Evolutionary conservation across 2,888 invertebrate genomes (phyloP), one percentile per base, ranked within the genome.

Genomic region (Acronicta alni): DNA sequence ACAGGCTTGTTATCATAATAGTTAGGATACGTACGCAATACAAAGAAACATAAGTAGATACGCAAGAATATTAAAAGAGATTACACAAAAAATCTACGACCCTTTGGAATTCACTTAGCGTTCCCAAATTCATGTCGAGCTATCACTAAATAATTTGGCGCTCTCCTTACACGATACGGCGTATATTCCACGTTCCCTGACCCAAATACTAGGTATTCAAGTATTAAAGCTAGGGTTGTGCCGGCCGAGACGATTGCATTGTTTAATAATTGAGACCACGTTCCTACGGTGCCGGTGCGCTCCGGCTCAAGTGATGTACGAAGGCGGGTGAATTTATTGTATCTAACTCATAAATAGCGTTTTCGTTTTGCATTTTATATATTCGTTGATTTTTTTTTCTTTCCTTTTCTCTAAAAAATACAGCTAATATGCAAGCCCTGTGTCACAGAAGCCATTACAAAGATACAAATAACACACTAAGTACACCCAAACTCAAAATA

Each of bases 201-300:
- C 92, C 92, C 86, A 89, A 84, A 91, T 91, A 87, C 88, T 84
- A 84, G 84, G 87, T 89, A 84, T 87, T 92, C 89, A 92, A 92
- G 92, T 92, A 92, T 93, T 93, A 88, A 93, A 86, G 88, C 83
- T 85, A 86, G 88, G 88, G 89, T 83, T 86, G 88, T 82, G 70
- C 82, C 72, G 77, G 79, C 77, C 76, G 82, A 79, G 83, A 82
- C 90, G 91, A 92, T 91, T 92, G 91, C 91, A 89, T 90, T 89
- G 88, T 87, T 92, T 90, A 93, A 92, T 93, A 92, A 92, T 93
- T 90, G 90, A 92, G 83, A 82, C 84, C 86, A 77, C 86, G 86
- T 86, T 85, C 87, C 88, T 72, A 74, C 84, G 81, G 68, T 67
- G n/a, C 35, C n/a, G 35, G 84, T 85, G 59, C 46, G 35, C 63